phyloP scores from a whole-genome alignment of 23 tunicate genomes.

The Trididemnum clinides region DNA sequence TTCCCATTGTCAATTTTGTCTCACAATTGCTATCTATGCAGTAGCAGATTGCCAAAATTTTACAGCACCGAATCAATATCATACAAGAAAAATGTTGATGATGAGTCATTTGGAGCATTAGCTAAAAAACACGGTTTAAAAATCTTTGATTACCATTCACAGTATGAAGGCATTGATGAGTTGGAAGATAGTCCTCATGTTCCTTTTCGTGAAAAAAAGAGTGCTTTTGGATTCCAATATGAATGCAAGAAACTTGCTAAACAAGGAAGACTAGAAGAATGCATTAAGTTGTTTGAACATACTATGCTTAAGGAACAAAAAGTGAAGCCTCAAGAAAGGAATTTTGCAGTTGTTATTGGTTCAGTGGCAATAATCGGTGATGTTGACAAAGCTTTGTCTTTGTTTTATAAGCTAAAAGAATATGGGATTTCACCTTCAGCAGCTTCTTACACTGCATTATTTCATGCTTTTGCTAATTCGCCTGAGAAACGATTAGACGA shows the following conservation, averaged over 20 bases:
- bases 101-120: background rate
- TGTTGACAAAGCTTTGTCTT: slow-evolving; percentile 42
- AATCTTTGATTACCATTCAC: background rate
- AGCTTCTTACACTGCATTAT: slow-evolving; percentile 66
- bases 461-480: slow-evolving; percentile 73
- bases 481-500: background rate
- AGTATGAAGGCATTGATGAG: background rate
- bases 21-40: no score
- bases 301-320: slow-evolving; percentile 65
- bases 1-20: no score
- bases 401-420: slow-evolving; percentile 50
- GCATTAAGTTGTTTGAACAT: slow-evolving; percentile 62
- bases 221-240: slow-evolving; percentile 55
- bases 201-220: slow-evolving; percentile 22
- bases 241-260: slow-evolving; percentile 70
- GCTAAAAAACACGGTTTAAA: slow-evolving; percentile 15
- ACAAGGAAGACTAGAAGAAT: slow-evolving; percentile 59
- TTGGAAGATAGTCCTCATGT: background rate
- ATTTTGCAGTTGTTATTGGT: slow-evolving; percentile 87
- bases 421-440: slow-evolving; percentile 45
- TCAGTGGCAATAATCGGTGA: slow-evolving; percentile 67
- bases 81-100: background rate
- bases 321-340: slow-evolving; percentile 67
- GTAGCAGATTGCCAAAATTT: no score
- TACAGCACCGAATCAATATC: no score